These are phyloP conservation scores for Spisula solida DNA, from an alignment of 2,888 invertebrate genomes.

Conservation along the genomic window DNA sequence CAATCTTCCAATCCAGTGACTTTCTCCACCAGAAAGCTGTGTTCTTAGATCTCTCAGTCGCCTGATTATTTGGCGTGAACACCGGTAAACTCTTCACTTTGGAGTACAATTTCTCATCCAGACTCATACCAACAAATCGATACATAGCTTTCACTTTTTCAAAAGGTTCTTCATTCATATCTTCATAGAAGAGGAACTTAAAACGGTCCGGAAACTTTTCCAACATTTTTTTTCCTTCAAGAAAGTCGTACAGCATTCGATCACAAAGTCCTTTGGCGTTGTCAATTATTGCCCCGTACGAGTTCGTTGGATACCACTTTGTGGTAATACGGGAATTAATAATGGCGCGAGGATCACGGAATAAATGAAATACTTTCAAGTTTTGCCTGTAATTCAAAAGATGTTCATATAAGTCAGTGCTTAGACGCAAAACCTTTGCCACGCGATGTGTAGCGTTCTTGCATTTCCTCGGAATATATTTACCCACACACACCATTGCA, in stretches of 20 bases:
- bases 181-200: slow-evolving; percentile 56
- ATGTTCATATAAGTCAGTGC: slow-evolving; percentile 26
- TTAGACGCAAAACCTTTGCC: slow-evolving; percentile 44
- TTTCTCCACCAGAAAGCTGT: slow-evolving; percentile 55
- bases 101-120: slow-evolving; percentile 33
- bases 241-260: slow-evolving; percentile 45
- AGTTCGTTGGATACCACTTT: slow-evolving; percentile 21
- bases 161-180: slow-evolving; percentile 40
- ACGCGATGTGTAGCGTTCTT: slow-evolving; percentile 33
- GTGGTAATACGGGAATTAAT: slow-evolving; percentile 53
- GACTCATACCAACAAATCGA: slow-evolving; percentile 53
- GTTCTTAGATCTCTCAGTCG: slow-evolving; percentile 35
- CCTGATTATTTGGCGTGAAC: not conserved
- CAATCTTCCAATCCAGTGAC: slow-evolving; percentile 37
- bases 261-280: slow-evolving; percentile 44
- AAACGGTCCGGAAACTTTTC: slow-evolving; percentile 42
- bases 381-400: slow-evolving; percentile 26
- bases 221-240: slow-evolving; percentile 40
- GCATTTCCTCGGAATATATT: not conserved
- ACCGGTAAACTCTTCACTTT: slow-evolving; percentile 33
- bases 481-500: not conserved
- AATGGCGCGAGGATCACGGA: slow-evolving; percentile 38
- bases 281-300: not conserved
- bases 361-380: slow-evolving; percentile 8
- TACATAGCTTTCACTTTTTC: slow-evolving; percentile 57